Base-by-base conservation (phyloP, 2,888 invertebrate genomes). In the Drosophila incognita region DNA sequence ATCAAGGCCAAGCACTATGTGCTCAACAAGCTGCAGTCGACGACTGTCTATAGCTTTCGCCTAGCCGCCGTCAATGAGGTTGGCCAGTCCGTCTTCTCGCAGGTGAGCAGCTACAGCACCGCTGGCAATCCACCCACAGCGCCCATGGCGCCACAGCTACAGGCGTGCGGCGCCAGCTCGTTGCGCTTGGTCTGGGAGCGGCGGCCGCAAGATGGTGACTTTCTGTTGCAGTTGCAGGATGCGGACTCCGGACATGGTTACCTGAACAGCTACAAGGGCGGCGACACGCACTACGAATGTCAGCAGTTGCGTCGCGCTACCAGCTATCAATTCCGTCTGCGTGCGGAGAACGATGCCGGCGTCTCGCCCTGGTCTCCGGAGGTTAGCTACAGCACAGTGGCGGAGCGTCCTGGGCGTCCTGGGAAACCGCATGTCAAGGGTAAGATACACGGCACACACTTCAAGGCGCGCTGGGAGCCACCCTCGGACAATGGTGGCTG, bases 261-360 rank as follows among this genome's bases (percentile, higher is more conserved):
- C 93, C 94, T 97, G 77, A 95, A 96, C 72, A 96, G 96, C 53
- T 97, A 97, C 94, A 95, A 96, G 91, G 98, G 98, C 3, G 94
- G 95, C 75, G 97, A 97, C 60, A 94, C 95, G 27, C 94, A 95
- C 33, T 95, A 96, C 92, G 94, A 95, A 79, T 96, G 97, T 92
- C 93, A 94, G 66, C 95, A 95, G 69, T 94, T 98, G 71, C 94
- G 95, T 49, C 95, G 97, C 84, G 97, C 96, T 84, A 96, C 96
- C 78, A 95, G 95, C 89, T 98, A 97, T 93, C 96, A 95, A 89
- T 98, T 98, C 93, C 95, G 97, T 92, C 94, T 98, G 84, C 95
- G 96, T 78, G 96, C 97, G 81, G 96, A 96, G 91, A 98, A 97
- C 91, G 96, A 96, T 80, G 97, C 97, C 85, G 98, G 98, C 2